Conservation (phyloP, 2,797 vertebrate genomes). For the Bovichtus diacanthus region DNA sequence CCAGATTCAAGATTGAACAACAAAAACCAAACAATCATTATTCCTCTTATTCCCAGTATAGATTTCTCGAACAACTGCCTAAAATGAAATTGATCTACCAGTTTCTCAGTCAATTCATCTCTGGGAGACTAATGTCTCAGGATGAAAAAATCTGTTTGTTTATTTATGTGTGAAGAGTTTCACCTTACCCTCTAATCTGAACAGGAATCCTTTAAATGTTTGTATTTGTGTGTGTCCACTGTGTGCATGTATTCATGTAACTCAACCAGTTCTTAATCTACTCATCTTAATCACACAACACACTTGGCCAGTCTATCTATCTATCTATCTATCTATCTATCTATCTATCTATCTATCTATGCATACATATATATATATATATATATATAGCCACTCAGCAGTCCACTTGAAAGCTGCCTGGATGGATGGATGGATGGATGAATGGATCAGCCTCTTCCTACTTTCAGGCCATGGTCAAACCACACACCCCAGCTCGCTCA, state of each 20-base stretch:
- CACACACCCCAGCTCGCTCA: too few species aligned
- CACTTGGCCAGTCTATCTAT: too few species aligned
- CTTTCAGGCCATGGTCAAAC: too few species aligned
- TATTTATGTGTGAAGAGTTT: neutral
- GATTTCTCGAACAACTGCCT: neutral
- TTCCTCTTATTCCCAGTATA: neutral
- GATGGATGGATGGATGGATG: too few species aligned
- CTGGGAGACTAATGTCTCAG: neutral
- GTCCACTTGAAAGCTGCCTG: conserved; percentile 23
- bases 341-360: too few species aligned
- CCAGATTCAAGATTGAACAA: neutral
- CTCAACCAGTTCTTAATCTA: neutral
- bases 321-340: too few species aligned
- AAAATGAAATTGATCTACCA: neutral
- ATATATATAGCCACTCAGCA: conserved; percentile 3
- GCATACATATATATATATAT: too few species aligned
- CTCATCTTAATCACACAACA: neutral
- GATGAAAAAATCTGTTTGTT: neutral
- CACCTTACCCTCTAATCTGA: neutral
- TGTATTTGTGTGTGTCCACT: neutral
- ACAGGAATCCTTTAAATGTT: neutral
- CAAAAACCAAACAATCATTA: conserved; percentile 4
- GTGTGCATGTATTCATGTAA: neutral
- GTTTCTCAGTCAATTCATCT: neutral
- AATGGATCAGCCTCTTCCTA: too few species aligned